Base-by-base conservation (phyloP, 2,113 vertebrate species). In the Oreochromis tanganicae region DNA sequence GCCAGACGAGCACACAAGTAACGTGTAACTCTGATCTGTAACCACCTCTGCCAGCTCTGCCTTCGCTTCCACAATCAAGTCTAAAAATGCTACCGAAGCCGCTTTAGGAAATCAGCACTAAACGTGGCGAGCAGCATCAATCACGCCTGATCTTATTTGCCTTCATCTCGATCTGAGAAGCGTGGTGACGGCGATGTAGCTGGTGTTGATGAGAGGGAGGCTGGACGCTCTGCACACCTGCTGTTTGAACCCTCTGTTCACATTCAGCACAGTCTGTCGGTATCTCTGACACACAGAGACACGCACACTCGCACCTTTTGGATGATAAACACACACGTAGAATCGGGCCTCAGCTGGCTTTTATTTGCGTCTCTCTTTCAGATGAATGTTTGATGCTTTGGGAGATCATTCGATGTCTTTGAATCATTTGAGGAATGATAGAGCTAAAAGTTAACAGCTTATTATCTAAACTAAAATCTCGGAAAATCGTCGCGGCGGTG, bases 21-120 rank as follows among this genome's bases (percentile, higher is more conserved):
- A 10, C 6, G 36, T 19, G 57, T 73, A 29, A 6, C 63, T 79
- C 36, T 48, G 82, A 41, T 83, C 84, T 63, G 89, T 71, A 56
- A 87, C 82, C 86, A 82, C 38, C 84, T 85, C 87, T 57, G 71
- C 81, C 52, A 81, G 87, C 89, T 80, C 56, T 5, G n/a, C 81
- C 63, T 82, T 59, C 41, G n/a, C 50, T 21, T 82, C 61, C 80
- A 8, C 14, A 4, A 57, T 83, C 82, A 86, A 71, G 66, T 90
- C 87, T 50, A 32, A 68, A 87, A 84, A 89, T n/a, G 84, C 78
- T 56, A 3, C 84, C 66, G 50, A 75, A 32, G 24, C 46, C 55
- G 48, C 86, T 86, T 56, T 63, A 52, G 91, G 75, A 91, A 89
- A 90, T 85, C 86, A 83, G 83, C 82, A 27, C n/a, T 81, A 82